Evolutionary conservation across 2,113 vertebrate species (phyloP).

Genomic region (Prunella fulvescens): DNA sequence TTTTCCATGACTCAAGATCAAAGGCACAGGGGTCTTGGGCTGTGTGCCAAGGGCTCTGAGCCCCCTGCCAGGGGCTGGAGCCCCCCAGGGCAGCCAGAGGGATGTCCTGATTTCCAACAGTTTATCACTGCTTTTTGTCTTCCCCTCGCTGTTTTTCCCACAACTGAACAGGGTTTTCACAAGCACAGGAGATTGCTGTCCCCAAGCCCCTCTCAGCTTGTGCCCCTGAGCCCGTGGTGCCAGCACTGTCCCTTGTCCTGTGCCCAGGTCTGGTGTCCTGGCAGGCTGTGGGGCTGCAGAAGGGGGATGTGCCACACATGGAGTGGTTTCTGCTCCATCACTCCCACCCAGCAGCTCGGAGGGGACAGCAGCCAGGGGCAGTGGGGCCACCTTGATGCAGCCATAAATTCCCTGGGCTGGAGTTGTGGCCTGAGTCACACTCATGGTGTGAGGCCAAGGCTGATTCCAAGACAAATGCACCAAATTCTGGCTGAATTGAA

Average conservation of each 20-base stretch:
- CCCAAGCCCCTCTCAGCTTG: accelerated
- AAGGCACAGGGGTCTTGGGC: no score
- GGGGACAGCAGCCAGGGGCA: neutral
- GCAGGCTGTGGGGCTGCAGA: neutral
- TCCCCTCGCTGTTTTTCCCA: neutral
- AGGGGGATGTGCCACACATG: neutral
- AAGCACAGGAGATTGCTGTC: neutral
- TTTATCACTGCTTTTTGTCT: neutral
- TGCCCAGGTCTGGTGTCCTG: neutral
- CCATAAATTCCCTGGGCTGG: neutral
- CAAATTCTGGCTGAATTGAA: accelerated
- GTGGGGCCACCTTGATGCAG: neutral
- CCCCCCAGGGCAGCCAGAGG: no score
- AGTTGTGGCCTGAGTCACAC: neutral
- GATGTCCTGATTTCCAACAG: no score
- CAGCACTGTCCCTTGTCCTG: neutral
- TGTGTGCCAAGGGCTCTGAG: no score
- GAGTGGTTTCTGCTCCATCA: neutral
- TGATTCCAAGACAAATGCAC: neutral
- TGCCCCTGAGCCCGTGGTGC: neutral
- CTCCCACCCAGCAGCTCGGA: neutral
- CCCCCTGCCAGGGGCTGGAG: no score
- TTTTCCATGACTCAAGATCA: no score
- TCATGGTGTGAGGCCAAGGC: neutral
- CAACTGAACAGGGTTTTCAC: neutral